Evolutionary conservation across 2,113 vertebrate genomes (phyloP).

Genomic region (Willisornis vidua): DNA sequence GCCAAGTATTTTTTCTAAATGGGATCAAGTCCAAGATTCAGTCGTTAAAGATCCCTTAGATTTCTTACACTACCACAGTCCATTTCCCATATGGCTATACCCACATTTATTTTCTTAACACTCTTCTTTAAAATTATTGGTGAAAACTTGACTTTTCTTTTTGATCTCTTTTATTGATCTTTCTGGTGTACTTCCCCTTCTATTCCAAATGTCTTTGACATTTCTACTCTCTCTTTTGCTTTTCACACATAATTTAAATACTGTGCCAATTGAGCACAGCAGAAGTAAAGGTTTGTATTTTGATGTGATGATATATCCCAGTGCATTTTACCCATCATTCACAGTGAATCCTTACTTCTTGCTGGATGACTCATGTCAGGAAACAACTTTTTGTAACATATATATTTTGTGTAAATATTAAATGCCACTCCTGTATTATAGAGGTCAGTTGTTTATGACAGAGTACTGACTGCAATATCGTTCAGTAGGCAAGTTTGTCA

Average conservation of each 20-base stretch:
- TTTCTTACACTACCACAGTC: neutral
- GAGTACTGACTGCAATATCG: neutral
- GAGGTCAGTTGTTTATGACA: neutral
- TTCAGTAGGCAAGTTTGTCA: neutral
- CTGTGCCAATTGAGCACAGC: neutral
- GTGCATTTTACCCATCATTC: neutral
- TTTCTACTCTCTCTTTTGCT: neutral
- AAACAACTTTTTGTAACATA: neutral
- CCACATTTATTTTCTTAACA: conserved; percentile 18
- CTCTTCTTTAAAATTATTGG: neutral
- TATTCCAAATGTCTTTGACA: neutral
- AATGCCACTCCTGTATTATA: neutral
- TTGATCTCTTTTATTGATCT: neutral
- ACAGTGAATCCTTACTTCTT: neutral
- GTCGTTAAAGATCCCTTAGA: neutral
- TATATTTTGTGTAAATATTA: neutral
- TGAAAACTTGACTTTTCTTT: neutral
- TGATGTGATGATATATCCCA: neutral
- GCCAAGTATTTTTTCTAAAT: conserved; percentile 12
- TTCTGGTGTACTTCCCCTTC: neutral
- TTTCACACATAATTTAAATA: neutral
- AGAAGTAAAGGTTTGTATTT: neutral
- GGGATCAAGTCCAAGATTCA: neutral
- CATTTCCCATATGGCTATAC: neutral
- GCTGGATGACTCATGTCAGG: neutral